Percentiles rank a stretch among this genome's conserved stretches.
phyloP scores from a whole-genome alignment of 2,797 vertebrate genomes.

The Phrynocephalus vlangalii region DNA sequence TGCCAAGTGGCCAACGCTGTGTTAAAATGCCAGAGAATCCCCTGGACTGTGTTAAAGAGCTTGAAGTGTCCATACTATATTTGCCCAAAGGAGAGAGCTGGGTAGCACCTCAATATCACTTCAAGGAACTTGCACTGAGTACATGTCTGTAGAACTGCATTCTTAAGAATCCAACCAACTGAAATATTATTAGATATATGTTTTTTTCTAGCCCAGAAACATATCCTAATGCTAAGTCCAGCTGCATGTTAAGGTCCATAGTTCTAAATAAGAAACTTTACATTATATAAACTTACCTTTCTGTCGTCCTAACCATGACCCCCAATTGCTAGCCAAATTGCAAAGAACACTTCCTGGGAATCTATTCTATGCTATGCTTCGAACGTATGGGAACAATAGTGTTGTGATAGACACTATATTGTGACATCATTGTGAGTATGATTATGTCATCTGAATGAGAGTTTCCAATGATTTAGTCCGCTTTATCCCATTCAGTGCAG shows the following conservation, averaged over 20 bases:
- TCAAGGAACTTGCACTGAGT: not conserved
- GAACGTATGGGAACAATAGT: rapidly evolving
- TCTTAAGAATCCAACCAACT: not conserved
- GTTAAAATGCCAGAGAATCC: not conserved
- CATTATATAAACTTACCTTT: slow-evolving; percentile 29
- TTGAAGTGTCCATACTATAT: not conserved
- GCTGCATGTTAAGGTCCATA: not conserved
- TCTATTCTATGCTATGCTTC: not conserved
- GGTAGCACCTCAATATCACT: not conserved
- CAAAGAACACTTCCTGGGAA: rapidly evolving
- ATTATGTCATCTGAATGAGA: not conserved
- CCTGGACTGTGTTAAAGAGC: not conserved
- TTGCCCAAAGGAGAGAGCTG: not conserved
- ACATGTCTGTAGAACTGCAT: not conserved
- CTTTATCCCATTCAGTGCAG: not conserved
- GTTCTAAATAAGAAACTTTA: rapidly evolving
- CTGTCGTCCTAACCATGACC: rapidly evolving
- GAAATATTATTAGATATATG: not conserved
- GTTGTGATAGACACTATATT: not conserved
- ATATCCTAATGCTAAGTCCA: too few relatives aligned
- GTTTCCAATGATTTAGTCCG: not conserved
- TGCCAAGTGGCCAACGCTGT: too few relatives aligned
- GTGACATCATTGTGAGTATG: slow-evolving; percentile 8
- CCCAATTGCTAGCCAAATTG: not conserved
- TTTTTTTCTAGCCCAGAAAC: too few relatives aligned